Evolutionary conservation across 1,140 invertebrate genomes (phyloP).

Genomic region (Bombus huntii): DNA sequence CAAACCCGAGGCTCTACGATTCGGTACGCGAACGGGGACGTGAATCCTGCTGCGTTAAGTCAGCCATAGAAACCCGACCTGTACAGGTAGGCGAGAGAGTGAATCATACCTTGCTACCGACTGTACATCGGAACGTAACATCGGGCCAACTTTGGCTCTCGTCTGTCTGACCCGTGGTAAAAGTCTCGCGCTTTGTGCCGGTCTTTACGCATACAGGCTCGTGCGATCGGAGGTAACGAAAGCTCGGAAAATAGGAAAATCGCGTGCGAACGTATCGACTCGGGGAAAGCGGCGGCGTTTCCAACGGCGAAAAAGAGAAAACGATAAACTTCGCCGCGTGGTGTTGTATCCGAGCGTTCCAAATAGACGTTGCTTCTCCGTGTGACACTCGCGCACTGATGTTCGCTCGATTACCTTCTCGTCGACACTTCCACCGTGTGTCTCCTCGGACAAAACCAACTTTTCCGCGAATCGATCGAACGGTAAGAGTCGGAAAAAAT

Average conservation of each 20-base stretch:
- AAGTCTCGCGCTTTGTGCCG: conserved; percentile 17
- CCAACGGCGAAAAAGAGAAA: background rate
- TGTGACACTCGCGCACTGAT: too few species aligned
- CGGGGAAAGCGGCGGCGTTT: background rate
- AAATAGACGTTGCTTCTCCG: too few species aligned
- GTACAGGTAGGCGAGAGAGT: conserved; percentile 69
- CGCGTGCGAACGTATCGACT: background rate
- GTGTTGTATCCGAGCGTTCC: background rate
- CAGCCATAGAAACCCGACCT: conserved; percentile 50
- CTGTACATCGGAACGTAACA: conserved; percentile 53
- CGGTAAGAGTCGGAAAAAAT: background rate
- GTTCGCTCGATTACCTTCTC: too few species aligned
- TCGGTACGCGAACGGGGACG: conserved; percentile 34
- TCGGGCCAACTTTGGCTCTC: conserved; percentile 54
- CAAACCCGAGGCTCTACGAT: conserved; percentile 26
- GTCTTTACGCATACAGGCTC: conserved; percentile 16
- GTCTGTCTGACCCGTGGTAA: conserved; percentile 26
- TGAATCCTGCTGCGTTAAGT: conserved; percentile 49
- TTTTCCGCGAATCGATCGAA: too few species aligned
- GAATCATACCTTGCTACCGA: conserved; percentile 65
- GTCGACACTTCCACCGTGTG: too few species aligned
- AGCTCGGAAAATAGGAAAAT: conserved; percentile 33
- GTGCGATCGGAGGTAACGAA: background rate
- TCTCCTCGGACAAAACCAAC: background rate
- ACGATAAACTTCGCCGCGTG: background rate